phyloP scores from a whole-genome alignment of 1,140 invertebrate species.

The Drosophila sproati region DNA sequence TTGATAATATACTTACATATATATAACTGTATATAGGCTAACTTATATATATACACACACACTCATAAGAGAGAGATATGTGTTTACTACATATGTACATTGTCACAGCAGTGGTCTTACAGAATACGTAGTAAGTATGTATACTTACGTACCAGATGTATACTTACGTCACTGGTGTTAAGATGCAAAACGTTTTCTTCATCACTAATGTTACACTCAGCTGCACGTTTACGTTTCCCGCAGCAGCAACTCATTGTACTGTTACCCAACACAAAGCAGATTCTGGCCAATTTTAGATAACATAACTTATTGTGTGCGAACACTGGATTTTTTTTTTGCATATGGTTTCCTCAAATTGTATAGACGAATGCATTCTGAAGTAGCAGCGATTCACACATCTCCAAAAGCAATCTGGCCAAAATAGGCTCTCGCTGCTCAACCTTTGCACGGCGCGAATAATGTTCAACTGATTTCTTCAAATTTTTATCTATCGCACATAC shows the following conservation, averaged over 20 bases:
- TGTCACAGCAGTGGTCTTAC: background rate
- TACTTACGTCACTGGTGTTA: slow-evolving; percentile 49
- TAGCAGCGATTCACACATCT: no score
- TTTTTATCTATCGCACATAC: background rate
- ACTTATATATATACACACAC: no score
- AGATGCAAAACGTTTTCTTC: slow-evolving; percentile 23
- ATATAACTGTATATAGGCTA: no score
- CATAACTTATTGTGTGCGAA: background rate
- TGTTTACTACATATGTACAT: background rate
- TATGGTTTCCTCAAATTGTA: no score
- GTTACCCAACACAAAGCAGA: background rate
- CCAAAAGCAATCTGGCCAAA: background rate
- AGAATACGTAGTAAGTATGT: background rate
- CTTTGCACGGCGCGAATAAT: slow-evolving; percentile 41
- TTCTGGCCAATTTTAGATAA: background rate
- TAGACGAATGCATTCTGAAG: no score
- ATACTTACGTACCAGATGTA: background rate
- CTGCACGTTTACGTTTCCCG: slow-evolving; percentile 38
- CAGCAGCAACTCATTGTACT: slow-evolving; percentile 58
- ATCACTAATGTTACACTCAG: slow-evolving; percentile 12
- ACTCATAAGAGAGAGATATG: background rate
- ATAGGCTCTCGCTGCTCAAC: slow-evolving; percentile 12
- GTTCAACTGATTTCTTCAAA: slow-evolving; percentile 47
- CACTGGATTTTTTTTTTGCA: background rate
- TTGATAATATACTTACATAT: no score